Conservation (phyloP, 2,113 vertebrate species). For the Circaetus cinerascens region DNA sequence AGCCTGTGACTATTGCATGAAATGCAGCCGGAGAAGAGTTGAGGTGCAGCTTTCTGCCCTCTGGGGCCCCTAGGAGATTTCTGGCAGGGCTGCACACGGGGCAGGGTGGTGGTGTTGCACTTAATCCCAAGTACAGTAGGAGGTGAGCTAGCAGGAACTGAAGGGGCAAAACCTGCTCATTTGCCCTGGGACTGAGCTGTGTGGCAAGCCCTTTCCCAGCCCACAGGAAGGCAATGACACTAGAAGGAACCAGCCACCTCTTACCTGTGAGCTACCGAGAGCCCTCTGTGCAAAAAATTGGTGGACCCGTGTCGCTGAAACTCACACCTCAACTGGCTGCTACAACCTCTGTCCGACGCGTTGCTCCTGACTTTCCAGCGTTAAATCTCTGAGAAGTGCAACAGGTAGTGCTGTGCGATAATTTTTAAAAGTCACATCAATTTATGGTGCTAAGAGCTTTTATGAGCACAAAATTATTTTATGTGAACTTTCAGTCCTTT, state of each 20-base stretch:
- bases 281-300: no score
- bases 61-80: background rate
- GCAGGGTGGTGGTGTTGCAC: rapidly evolving
- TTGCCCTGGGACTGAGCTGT: no score
- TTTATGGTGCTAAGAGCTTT: background rate
- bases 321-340: background rate
- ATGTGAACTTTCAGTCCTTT: background rate
- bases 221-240: no score
- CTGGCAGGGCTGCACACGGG: background rate
- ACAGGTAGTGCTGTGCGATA: no score
- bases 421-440: background rate
- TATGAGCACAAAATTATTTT: no score
- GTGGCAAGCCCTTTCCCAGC: no score
- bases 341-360: rapidly evolving
- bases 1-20: background rate
- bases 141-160: background rate
- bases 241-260: no score
- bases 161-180: background rate
- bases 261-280: background rate
- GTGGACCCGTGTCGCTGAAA: background rate
- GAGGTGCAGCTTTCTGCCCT: no score
- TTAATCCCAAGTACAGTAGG: no score
- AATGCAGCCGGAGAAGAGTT: background rate
- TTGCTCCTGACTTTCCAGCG: background rate
- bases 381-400: no score